Conservation (phyloP, 2,888 invertebrate genomes). For the Prionchulus punctatus region DNA sequence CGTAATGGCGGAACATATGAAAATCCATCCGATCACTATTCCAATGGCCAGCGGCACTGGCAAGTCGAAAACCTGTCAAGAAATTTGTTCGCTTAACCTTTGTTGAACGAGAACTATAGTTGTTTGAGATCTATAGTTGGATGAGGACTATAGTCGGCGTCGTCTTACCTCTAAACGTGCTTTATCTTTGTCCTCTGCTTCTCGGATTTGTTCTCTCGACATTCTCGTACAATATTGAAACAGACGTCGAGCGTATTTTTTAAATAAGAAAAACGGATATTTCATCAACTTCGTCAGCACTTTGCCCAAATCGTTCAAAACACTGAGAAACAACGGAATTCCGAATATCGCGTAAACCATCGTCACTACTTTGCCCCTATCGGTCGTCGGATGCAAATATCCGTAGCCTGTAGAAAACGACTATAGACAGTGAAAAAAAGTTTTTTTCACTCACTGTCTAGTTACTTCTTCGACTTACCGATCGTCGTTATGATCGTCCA, state of each 20-base stretch:
- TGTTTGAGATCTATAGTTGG: no score
- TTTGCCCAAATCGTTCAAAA: slow-evolving; percentile 64
- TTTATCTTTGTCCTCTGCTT: slow-evolving; percentile 22
- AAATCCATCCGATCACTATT: slow-evolving; percentile 65
- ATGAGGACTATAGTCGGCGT: no score
- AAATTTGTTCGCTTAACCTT: no score
- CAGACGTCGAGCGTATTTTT: slow-evolving; percentile 17
- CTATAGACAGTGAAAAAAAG: background rate
- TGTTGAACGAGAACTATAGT: no score
- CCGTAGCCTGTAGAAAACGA: slow-evolving; percentile 49
- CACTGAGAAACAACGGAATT: slow-evolving; percentile 80
- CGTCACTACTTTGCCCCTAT: slow-evolving; percentile 62
- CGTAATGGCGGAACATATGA: slow-evolving; percentile 62
- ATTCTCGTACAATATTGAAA: slow-evolving; percentile 29
- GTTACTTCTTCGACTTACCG: slow-evolving; percentile 13
- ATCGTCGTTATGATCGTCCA: slow-evolving; percentile 26
- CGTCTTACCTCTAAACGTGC: slow-evolving; percentile 40
- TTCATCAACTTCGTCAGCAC: slow-evolving; percentile 22
- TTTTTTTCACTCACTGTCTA: background rate
- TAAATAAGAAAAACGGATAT: slow-evolving; percentile 24
- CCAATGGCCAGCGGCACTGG: slow-evolving; percentile 73
- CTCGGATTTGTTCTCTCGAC: slow-evolving; percentile 21
- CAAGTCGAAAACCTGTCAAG: slow-evolving; percentile 64
- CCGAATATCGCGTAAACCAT: slow-evolving; percentile 84
- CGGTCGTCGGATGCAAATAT: slow-evolving; percentile 74